These are phyloP conservation scores for Vidua macroura DNA, from an alignment of 2,113 vertebrate species.

Conservation along the genomic window DNA sequence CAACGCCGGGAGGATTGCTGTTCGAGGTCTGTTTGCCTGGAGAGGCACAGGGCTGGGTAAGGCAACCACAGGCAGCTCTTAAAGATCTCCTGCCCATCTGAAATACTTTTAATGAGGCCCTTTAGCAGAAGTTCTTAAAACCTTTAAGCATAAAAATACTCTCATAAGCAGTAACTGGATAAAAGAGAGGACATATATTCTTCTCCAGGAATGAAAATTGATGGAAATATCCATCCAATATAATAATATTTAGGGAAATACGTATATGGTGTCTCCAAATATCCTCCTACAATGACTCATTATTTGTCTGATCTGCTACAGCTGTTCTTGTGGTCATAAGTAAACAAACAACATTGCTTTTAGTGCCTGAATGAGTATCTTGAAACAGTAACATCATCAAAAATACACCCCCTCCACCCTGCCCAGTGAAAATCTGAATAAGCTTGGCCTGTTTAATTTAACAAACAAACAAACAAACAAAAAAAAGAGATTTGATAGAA, in stretches of 20 bases:
- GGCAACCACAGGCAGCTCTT: not conserved
- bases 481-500: not conserved
- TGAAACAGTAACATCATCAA: not conserved
- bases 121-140: not conserved
- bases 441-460: not conserved
- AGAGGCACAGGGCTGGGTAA: not conserved
- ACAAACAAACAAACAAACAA: not conserved
- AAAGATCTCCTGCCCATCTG: not conserved
- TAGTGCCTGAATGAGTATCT: not conserved
- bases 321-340: not conserved
- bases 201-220: not conserved
- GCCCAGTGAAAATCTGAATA: not conserved
- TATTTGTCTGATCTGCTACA: not conserved
- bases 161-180: not conserved
- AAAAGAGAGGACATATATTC: not conserved
- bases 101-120: not conserved
- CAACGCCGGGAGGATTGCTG: accelerated
- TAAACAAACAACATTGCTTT: not conserved
- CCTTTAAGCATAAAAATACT: not conserved
- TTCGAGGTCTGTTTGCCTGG: not conserved
- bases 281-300: not conserved
- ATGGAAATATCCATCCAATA: not conserved
- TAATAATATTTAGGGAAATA: not conserved
- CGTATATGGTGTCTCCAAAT: not conserved
- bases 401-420: not conserved